A percentile compares a stretch with the other conserved stretches of the same genome.
Evolutionary conservation across 2,113 vertebrate species (phyloP).

Genomic region (Hippotragus niger): DNA sequence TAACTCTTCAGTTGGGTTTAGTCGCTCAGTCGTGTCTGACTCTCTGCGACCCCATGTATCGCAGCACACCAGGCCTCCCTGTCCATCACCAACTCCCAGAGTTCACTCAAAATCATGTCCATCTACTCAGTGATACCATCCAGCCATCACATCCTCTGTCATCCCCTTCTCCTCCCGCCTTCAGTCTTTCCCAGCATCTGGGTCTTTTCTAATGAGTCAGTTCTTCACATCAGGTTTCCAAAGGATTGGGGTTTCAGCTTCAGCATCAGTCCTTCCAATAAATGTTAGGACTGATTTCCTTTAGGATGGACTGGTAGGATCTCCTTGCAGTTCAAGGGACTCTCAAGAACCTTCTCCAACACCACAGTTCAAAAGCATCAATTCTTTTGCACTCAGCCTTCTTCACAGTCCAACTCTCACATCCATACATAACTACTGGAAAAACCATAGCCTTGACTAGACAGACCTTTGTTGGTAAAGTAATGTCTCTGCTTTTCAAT

Average conservation of each 20-base stretch:
- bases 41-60: neutral
- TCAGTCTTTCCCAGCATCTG: rapidly evolving
- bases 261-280: neutral
- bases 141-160: neutral
- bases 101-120: neutral
- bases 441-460: neutral
- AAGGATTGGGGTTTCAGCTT: neutral
- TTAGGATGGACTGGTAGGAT: no score
- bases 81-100: neutral
- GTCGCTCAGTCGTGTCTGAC: rapidly evolving
- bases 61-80: neutral
- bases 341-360: neutral
- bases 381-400: neutral
- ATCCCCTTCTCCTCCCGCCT: rapidly evolving
- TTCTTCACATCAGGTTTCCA: rapidly evolving
- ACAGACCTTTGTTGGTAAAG: rapidly evolving
- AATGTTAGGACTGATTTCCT: no score
- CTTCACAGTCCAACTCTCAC: neutral
- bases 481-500: neutral
- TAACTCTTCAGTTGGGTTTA: neutral
- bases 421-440: neutral
- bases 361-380: neutral
- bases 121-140: neutral
- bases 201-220: neutral
- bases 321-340: neutral